phyloP scores from a whole-genome alignment of 2,888 invertebrate species.

The Melieria picta region DNA sequence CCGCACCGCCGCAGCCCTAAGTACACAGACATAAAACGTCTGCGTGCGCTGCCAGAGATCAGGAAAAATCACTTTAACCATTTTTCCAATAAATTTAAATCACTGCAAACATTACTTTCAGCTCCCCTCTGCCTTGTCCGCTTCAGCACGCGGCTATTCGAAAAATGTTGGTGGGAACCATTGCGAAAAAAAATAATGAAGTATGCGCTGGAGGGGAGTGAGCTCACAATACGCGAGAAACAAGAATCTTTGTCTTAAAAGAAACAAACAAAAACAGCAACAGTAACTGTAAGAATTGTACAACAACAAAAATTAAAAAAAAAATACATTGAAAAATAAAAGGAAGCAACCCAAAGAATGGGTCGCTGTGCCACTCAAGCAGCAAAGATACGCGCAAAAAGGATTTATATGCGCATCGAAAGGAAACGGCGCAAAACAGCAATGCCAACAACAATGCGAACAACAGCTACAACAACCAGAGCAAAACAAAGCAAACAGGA shows the following conservation, averaged over 20 bases:
- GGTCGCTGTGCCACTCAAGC: background rate
- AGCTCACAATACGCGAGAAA: too few relatives aligned
- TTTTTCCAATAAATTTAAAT: slow-evolving; percentile 60
- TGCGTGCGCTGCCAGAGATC: background rate
- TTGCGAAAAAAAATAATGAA: too few relatives aligned
- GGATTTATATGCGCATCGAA: slow-evolving; percentile 49
- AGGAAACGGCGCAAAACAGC: slow-evolving; percentile 8
- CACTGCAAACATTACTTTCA: slow-evolving; percentile 39
- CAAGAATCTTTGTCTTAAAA: too few relatives aligned
- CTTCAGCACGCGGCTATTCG: too few relatives aligned
- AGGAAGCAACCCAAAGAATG: background rate
- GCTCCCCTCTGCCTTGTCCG: background rate
- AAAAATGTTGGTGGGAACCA: too few relatives aligned
- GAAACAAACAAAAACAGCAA: too few relatives aligned
- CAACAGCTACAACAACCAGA: background rate
- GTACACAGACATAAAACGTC: background rate
- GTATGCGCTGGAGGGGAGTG: too few relatives aligned
- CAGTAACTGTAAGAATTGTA: too few relatives aligned
- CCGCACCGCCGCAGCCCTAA: background rate
- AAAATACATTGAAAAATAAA: background rate
- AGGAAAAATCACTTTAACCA: slow-evolving; percentile 55
- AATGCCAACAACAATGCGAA: background rate
- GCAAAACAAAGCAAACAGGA: background rate
- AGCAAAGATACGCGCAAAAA: slow-evolving; percentile 47
- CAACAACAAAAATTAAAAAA: too few relatives aligned